These are phyloP conservation scores for Dynastes tityus DNA, from an alignment of 2,888 invertebrate species.

Conservation along the genomic window DNA sequence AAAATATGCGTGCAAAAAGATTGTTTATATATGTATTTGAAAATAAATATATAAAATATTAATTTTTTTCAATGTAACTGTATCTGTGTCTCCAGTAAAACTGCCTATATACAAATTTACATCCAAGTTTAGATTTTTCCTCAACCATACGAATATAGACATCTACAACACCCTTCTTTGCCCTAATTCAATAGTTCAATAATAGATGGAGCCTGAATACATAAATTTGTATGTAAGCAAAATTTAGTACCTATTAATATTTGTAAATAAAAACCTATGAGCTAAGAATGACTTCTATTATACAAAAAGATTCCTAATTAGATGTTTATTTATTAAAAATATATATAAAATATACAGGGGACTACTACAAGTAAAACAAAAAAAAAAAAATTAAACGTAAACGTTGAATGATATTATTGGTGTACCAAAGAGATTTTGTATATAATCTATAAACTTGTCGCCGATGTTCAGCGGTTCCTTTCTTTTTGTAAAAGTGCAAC, in stretches of 20 bases:
- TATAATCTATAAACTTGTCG: slow-evolving; percentile 58
- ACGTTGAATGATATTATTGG: slow-evolving; percentile 52
- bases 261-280: slow-evolving; percentile 42
- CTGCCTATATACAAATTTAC: slow-evolving; percentile 46
- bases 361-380: slow-evolving; percentile 42
- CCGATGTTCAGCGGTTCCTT: slow-evolving; percentile 52
- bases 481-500: slow-evolving; percentile 45
- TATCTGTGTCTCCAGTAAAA: slow-evolving; percentile 46
- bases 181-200: slow-evolving; percentile 18
- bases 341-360: slow-evolving; percentile 54
- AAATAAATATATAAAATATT: slow-evolving; percentile 52
- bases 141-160: slow-evolving; percentile 28
- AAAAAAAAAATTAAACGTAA: slow-evolving; percentile 32
- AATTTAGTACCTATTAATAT: slow-evolving; percentile 22
- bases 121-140: slow-evolving; percentile 35
- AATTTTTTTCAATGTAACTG: slow-evolving; percentile 43
- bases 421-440: slow-evolving; percentile 68
- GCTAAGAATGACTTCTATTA: slow-evolving; percentile 50
- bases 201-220: slow-evolving; percentile 43
- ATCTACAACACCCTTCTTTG: slow-evolving; percentile 40
- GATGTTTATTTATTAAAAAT: slow-evolving; percentile 59
- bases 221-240: slow-evolving; percentile 48
- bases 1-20: slow-evolving; percentile 49
- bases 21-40: slow-evolving; percentile 53
- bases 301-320: slow-evolving; percentile 62